Percentiles rank a stretch among this genome's conserved stretches.
Evolutionary conservation across 2,888 invertebrate genomes (phyloP).

Genomic region (Thymelicus sylvestris): DNA sequence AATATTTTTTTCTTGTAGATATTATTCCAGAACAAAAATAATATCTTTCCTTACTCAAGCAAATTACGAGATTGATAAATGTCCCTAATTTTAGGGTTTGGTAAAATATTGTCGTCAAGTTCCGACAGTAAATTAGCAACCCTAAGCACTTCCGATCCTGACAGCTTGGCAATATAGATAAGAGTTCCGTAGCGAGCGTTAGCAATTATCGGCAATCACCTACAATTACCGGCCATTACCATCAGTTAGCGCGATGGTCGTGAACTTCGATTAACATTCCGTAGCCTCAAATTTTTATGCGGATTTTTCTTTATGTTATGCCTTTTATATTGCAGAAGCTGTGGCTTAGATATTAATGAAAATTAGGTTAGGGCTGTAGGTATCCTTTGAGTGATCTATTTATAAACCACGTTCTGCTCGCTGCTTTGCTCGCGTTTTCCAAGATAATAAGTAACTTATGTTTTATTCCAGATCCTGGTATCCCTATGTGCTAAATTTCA

Average conservation of each 20-base stretch:
- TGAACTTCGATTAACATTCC: constrained; percentile 7
- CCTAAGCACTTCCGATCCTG: neutral
- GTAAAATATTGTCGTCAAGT: neutral
- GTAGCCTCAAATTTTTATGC: neutral
- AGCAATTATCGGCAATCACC: constrained; percentile 21
- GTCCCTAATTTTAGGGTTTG: neutral
- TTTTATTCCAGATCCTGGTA: too few species aligned
- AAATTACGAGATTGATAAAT: neutral
- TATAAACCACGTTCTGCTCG: too few species aligned
- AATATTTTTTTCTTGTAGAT: too few species aligned
- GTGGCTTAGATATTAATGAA: too few species aligned
- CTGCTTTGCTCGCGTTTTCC: too few species aligned
- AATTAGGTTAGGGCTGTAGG: neutral
- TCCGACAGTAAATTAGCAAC: constrained; percentile 4
- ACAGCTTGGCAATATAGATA: constrained; percentile 12
- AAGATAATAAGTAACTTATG: too few species aligned
- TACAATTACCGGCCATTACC: constrained; percentile 3
- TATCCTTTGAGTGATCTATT: neutral
- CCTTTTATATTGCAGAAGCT: neutral
- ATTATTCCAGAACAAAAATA: neutral
- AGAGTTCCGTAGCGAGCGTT: constrained; percentile 12
- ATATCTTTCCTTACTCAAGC: neutral
- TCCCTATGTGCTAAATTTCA: too few species aligned
- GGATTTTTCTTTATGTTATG: neutral
- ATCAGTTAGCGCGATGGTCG: neutral